A percentile compares a stretch with the other conserved stretches of the same genome.
Conservation (phyloP, 2,888 invertebrate genomes). For the Metopia argyrocephala region DNA sequence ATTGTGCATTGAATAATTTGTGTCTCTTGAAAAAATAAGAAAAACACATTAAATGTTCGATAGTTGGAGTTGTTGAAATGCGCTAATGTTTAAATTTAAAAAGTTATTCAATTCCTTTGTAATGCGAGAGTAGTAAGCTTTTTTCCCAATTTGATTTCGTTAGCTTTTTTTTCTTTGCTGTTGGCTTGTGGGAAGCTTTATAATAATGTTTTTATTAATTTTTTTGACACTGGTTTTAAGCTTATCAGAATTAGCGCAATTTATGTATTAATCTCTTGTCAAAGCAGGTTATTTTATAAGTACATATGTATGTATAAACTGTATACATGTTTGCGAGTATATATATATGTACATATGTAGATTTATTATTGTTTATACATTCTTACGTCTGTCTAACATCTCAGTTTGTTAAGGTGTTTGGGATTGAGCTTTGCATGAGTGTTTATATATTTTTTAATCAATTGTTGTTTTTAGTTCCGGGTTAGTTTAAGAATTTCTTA, state of each 20-base stretch:
- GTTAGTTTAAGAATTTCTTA: conserved; percentile 54
- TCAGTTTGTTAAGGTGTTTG: not conserved
- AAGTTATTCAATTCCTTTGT: not conserved
- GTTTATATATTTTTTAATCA: conserved; percentile 43
- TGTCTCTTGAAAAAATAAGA: not conserved
- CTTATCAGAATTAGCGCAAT: conserved; percentile 62
- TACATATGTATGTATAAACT: conserved; percentile 34
- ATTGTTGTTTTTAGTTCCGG: conserved; percentile 59
- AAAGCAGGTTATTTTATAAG: conserved; percentile 57
- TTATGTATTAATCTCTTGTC: conserved; percentile 60
- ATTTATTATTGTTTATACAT: not conserved
- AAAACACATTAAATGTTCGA: not conserved
- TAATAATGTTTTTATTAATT: not conserved
- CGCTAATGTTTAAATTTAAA: not conserved
- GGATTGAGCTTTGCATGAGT: conserved; percentile 4
- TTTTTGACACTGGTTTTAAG: conserved; percentile 13
- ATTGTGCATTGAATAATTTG: not conserved
- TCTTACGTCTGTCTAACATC: not conserved
- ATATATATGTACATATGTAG: conserved; percentile 10
- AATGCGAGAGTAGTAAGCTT: not conserved
- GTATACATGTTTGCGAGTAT: not conserved
- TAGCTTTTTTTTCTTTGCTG: conserved; percentile 7
- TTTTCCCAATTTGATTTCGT: not conserved
- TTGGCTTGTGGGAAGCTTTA: conserved; percentile 29
- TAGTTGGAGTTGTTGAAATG: not conserved